A percentile compares a stretch with the other conserved stretches of the same genome.
Conservation (phyloP, 2,888 invertebrate species). For the Andricus curvator region DNA sequence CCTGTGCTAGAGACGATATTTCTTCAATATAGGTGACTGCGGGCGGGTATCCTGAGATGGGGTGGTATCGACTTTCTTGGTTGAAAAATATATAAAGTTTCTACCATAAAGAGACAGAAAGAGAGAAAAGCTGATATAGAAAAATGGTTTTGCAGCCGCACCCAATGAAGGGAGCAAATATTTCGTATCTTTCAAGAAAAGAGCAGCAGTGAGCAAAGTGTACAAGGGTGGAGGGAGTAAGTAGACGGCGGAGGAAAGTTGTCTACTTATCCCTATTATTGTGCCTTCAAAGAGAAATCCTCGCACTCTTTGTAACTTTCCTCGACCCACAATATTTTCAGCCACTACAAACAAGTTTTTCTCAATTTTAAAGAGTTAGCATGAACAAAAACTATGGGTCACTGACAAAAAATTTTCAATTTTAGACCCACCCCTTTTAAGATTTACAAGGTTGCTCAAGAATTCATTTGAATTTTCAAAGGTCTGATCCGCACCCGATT, state of each 20-base stretch:
- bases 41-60: constrained; percentile 49
- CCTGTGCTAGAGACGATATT: constrained; percentile 51
- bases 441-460: no score
- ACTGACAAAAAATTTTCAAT: neutral
- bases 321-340: neutral
- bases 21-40: constrained; percentile 49
- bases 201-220: neutral
- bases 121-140: neutral
- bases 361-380: neutral
- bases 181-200: constrained; percentile 1
- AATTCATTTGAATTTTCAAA: no score
- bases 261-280: constrained; percentile 7
- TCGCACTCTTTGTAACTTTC: neutral
- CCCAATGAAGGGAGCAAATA: neutral
- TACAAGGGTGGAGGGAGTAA: neutral
- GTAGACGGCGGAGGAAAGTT: neutral
- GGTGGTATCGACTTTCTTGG: constrained; percentile 49
- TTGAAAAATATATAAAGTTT: constrained; percentile 45
- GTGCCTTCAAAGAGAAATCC: constrained; percentile 7
- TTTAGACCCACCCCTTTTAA: no score
- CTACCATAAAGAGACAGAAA: neutral
- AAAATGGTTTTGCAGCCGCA: no score
- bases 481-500: no score
- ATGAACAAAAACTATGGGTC: neutral
- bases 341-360: neutral